Percentiles rank a stretch among this genome's conserved stretches.
These are phyloP conservation scores for Pollimyrus isidori DNA, from an alignment of 2,113 vertebrate genomes.

Conservation along the genomic window DNA sequence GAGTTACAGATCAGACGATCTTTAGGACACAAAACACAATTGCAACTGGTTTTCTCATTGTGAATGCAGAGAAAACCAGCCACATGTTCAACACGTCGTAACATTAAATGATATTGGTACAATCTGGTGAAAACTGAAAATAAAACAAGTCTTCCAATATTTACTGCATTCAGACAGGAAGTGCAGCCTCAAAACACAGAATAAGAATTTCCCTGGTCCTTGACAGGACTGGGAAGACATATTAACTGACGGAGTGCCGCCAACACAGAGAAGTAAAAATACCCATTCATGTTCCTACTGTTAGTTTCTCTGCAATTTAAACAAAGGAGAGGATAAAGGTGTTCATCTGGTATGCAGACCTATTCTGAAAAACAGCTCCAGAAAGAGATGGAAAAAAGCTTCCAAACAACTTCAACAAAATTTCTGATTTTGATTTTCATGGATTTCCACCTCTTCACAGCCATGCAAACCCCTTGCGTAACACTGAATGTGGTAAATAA, in stretches of 20 bases:
- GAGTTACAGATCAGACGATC: neutral
- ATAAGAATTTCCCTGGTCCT: neutral
- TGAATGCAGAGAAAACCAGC: neutral
- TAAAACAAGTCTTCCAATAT: neutral
- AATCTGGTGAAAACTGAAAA: neutral
- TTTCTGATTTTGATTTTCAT: constrained; percentile 21
- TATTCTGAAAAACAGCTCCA: constrained; percentile 25
- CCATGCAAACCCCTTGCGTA: neutral
- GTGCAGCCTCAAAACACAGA: neutral
- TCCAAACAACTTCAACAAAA: constrained; percentile 24
- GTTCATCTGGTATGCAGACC: constrained; percentile 34
- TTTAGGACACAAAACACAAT: neutral
- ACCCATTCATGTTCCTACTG: constrained; percentile 33
- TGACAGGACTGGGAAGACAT: neutral
- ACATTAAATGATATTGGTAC: neutral
- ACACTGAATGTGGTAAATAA: neutral
- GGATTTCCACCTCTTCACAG: neutral
- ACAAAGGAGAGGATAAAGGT: constrained; percentile 25
- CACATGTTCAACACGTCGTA: neutral
- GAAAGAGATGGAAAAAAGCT: constrained; percentile 22
- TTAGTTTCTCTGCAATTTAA: constrained; percentile 22
- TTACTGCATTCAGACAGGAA: neutral
- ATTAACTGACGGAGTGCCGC: constrained; percentile 17
- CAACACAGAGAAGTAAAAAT: constrained; percentile 19
- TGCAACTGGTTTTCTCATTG: neutral